Percentiles rank a stretch among this genome's conserved stretches.
phyloP scores from a whole-genome alignment of 2,113 vertebrate species.

The Heterotilapia buettikoferi region DNA sequence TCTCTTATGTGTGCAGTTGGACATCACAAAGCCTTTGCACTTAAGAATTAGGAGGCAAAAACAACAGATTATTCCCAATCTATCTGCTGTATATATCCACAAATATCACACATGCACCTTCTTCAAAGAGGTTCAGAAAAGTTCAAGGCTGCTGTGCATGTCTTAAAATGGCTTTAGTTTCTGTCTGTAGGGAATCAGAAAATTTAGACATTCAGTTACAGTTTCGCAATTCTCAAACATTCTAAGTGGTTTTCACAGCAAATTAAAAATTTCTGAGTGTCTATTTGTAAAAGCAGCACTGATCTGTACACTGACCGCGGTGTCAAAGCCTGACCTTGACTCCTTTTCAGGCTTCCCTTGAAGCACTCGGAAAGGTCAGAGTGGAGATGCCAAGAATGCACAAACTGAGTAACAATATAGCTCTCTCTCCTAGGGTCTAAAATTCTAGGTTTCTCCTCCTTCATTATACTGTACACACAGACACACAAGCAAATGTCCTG shows the following conservation, averaged over 20 bases:
- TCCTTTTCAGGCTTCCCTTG: neutral
- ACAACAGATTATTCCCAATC: neutral
- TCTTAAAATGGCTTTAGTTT: neutral
- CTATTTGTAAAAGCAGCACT: neutral
- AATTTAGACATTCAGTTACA: neutral
- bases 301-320: neutral
- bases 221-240: neutral
- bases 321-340: neutral
- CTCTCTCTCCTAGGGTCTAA: conserved; percentile 15
- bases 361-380: neutral
- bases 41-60: neutral
- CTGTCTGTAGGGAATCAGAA: neutral
- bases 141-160: neutral
- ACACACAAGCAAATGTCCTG: conserved; percentile 2
- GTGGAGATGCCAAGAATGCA: neutral
- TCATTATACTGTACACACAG: conserved; percentile 17
- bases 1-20: neutral
- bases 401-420: neutral
- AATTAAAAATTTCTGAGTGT: neutral
- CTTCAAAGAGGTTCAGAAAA: neutral
- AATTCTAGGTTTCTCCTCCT: conserved; percentile 39
- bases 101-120: neutral
- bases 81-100: neutral
- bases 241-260: neutral
- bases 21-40: neutral